Base-by-base conservation (phyloP, 2,797 vertebrate species). In the Tauraco hartlaubi region DNA sequence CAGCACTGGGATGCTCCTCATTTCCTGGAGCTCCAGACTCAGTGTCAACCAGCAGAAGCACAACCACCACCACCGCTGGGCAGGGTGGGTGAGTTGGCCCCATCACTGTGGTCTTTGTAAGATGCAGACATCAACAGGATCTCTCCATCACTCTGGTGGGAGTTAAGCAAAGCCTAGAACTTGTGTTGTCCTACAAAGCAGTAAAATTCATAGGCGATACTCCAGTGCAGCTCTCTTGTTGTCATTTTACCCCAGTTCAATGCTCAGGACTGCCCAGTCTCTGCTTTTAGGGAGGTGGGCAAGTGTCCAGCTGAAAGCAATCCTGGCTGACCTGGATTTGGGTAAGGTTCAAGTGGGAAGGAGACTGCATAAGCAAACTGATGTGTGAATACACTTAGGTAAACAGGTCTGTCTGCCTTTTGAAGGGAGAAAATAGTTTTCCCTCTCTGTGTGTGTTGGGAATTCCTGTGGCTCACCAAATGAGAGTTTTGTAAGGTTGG, bases 351-450 rank as follows among this genome's bases (percentile, higher is more conserved):
- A 56, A 11, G 35, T 68, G 43, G 46, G 68, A 68, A 72, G 39
- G 69, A 78, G 51, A 18, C 35, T 62, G 37, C 2, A 0, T 61
- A 17, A 43, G 28, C 3, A 2, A 41, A 54, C 23, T 54, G 8
- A 23, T 6, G 2, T n/a, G 14, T 4, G 31, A 84, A 64, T 80
- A 37, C 23, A 22, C 25, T 74, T 64, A n/a, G 11, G 16, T 82
- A 61, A 73, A 71, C 26, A 88, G 5, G 10, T 77, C 29, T 72
- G 28, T 19, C 66, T 75, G 66, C 58, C 35, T 75, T 23, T 23
- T 76, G 80, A 84, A 92, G 28, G 39, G 25, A 75, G 31, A 66
- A 46, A 67, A 69, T 9, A 39, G 23, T 66, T 93, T 95, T 72
- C 43, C 16, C 6, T 82, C 21, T 63, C 10, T 73, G 3, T 43